phyloP scores from a whole-genome alignment of 2,888 invertebrate genomes.

The Anthophora plumipes region DNA sequence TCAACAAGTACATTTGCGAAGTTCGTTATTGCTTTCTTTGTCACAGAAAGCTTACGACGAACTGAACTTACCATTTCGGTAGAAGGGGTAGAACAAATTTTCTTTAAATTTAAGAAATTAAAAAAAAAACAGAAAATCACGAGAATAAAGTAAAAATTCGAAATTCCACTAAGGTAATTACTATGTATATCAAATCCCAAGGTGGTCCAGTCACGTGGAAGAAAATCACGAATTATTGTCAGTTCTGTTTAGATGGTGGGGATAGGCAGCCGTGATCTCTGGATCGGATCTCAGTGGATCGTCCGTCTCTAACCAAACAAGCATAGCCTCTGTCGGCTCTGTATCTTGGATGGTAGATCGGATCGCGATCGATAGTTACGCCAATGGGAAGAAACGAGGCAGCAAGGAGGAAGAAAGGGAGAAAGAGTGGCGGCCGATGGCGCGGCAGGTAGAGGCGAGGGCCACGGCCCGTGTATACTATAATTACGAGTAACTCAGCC shows the following conservation, averaged over 20 bases:
- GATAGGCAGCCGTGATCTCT: background rate
- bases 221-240: too few relatives aligned
- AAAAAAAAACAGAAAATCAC: too few relatives aligned
- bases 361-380: constrained; percentile 66
- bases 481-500: constrained; percentile 85
- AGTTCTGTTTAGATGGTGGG: background rate
- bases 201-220: too few relatives aligned
- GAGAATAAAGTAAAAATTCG: too few relatives aligned
- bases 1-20: too few relatives aligned
- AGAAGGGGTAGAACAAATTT: too few relatives aligned
- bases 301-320: constrained; percentile 33
- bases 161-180: too few relatives aligned
- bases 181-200: too few relatives aligned
- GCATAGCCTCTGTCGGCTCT: constrained; percentile 7
- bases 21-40: too few relatives aligned
- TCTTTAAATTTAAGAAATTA: too few relatives aligned
- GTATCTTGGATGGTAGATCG: constrained; percentile 21
- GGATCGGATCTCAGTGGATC: constrained; percentile 12
- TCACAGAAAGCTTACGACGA: too few relatives aligned
- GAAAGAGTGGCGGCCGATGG: constrained; percentile 38
- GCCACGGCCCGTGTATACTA: constrained; percentile 82
- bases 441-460: constrained; percentile 75
- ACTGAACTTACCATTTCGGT: too few relatives aligned
- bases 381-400: constrained; percentile 79
- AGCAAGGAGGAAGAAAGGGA: constrained; percentile 14